Evolutionary conservation across 2,888 invertebrate species (phyloP).

Genomic region (Cosmopolites sordidus): DNA sequence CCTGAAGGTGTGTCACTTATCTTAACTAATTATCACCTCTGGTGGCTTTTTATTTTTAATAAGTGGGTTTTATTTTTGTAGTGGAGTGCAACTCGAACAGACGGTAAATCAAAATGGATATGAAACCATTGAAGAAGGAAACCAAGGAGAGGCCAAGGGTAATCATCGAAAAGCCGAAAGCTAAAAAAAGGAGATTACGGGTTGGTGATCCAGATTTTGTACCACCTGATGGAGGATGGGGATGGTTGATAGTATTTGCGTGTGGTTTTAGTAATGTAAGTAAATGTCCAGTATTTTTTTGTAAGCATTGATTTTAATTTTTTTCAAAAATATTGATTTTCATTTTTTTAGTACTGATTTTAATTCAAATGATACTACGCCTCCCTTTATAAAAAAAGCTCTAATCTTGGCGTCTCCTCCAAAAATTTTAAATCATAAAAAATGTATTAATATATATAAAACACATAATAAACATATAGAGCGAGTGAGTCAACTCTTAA

Average conservation of each 20-base stretch:
- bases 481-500: too few species aligned
- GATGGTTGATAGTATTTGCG: constrained; percentile 69
- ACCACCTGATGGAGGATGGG: constrained; percentile 75
- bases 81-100: background rate
- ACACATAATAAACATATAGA: too few species aligned
- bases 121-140: constrained; percentile 5
- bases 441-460: too few species aligned
- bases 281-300: too few species aligned
- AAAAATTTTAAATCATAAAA: too few species aligned
- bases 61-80: background rate
- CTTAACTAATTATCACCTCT: background rate
- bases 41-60: background rate
- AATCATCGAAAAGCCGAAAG: constrained; percentile 9
- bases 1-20: background rate
- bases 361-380: too few species aligned
- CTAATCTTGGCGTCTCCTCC: too few species aligned
- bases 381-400: too few species aligned
- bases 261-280: constrained; percentile 70
- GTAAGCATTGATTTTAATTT: too few species aligned
- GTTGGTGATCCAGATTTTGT: constrained; percentile 53
- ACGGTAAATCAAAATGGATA: constrained; percentile 7
- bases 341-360: too few species aligned
- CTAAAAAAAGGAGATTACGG: constrained; percentile 39
- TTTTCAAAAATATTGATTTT: too few species aligned
- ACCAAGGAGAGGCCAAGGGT: constrained; percentile 15